Percentiles rank a stretch among this genome's conserved stretches.
Evolutionary conservation across 2,888 invertebrate genomes (phyloP).

Genomic region (Tachystola acroxantha): DNA sequence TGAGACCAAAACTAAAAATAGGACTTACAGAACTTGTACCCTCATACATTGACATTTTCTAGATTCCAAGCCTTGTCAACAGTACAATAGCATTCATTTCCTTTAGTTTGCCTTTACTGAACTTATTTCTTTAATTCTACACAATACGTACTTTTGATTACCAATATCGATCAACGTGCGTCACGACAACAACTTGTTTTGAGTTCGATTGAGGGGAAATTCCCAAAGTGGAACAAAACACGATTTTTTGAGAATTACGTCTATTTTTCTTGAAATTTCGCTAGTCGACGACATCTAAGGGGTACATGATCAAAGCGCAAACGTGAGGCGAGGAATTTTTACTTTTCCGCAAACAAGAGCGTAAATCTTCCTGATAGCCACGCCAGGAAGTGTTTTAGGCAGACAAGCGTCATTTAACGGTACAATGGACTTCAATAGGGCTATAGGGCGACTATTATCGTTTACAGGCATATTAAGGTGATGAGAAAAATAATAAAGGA

Average conservation of each 20-base stretch:
- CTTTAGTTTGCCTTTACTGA: too few relatives aligned
- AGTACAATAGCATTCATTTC: too few relatives aligned
- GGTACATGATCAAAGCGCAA: conserved; percentile 13
- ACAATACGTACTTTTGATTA: too few relatives aligned
- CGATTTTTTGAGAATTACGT: not conserved
- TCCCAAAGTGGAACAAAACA: not conserved
- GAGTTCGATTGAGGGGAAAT: too few relatives aligned
- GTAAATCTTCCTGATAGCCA: conserved; percentile 18
- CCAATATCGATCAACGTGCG: too few relatives aligned
- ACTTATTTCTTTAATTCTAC: too few relatives aligned
- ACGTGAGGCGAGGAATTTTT: conserved; percentile 8
- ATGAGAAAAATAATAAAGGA: not conserved
- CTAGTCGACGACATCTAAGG: not conserved
- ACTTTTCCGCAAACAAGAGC: conserved; percentile 15
- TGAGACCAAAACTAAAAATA: too few relatives aligned
- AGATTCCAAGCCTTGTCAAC: too few relatives aligned
- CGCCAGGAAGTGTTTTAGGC: conserved; percentile 10
- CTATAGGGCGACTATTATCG: not conserved
- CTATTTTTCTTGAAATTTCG: not conserved
- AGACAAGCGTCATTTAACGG: conserved; percentile 4
- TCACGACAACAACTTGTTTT: too few relatives aligned
- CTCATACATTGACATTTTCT: too few relatives aligned
- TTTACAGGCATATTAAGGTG: not conserved
- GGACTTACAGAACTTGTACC: too few relatives aligned
- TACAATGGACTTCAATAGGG: conserved; percentile 2